Conservation (phyloP, 2,888 invertebrate species). For the Meiosimyza decipiens region DNA sequence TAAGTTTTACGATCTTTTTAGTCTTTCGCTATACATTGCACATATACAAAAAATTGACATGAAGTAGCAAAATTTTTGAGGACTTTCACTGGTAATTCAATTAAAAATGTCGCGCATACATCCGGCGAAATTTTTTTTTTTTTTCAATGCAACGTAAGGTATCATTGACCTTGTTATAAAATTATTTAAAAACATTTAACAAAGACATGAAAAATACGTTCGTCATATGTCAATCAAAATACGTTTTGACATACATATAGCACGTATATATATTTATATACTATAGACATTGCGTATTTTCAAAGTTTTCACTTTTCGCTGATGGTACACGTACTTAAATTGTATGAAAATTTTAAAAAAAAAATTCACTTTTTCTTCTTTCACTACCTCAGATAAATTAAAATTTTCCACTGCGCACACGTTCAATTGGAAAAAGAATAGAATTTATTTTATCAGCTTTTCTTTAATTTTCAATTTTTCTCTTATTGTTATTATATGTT, state of each 20-base stretch:
- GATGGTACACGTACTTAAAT: too few relatives aligned
- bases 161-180: too few relatives aligned
- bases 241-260: neutral
- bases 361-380: neutral
- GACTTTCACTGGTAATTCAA: constrained; percentile 46
- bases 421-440: neutral
- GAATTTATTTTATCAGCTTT: constrained; percentile 14
- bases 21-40: neutral
- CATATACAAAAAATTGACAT: constrained; percentile 17
- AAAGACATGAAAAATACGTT: too few relatives aligned
- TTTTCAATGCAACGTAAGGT: neutral
- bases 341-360: too few relatives aligned
- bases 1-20: neutral
- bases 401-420: constrained; percentile 19
- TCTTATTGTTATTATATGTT: neutral
- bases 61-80: constrained; percentile 23
- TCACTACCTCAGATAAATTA: constrained; percentile 10
- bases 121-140: constrained; percentile 51
- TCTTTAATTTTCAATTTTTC: constrained; percentile 3
- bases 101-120: constrained; percentile 63
- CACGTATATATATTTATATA: too few relatives aligned
- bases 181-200: too few relatives aligned
- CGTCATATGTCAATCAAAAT: too few relatives aligned
- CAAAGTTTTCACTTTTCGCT: too few relatives aligned
- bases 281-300: too few relatives aligned